Conservation (phyloP, 1,140 invertebrate genomes). For the Leptonema lineaticorne region DNA sequence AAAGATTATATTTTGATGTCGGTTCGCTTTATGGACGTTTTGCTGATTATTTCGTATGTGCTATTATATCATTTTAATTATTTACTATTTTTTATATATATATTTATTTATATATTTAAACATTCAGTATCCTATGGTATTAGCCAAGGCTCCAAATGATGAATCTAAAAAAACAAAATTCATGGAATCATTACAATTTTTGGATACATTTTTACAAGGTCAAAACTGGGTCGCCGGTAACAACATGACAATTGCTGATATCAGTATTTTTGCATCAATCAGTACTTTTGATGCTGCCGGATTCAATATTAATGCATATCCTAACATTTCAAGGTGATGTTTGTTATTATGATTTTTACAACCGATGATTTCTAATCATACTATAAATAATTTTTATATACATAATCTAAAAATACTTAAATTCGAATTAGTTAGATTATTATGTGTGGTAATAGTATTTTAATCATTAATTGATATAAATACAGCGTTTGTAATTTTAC, state of each 20-base stretch:
- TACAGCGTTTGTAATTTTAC: too few species aligned
- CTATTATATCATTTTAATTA: conserved; percentile 45
- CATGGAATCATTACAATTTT: conserved; percentile 61
- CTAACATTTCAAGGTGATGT: conserved; percentile 60
- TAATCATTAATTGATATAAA: too few species aligned
- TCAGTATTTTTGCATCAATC: conserved; percentile 61
- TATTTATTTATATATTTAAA: conserved; percentile 48
- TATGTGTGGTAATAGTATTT: too few species aligned
- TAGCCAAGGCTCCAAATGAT: conserved; percentile 64
- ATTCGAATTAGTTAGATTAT: too few species aligned
- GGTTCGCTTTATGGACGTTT: conserved; percentile 67
- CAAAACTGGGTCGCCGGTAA: conserved; percentile 67
- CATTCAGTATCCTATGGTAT: conserved; percentile 71
- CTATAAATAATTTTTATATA: too few species aligned
- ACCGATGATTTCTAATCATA: too few species aligned
- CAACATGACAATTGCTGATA: conserved; percentile 72
- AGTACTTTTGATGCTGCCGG: conserved; percentile 67
- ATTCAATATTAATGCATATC: conserved; percentile 66
- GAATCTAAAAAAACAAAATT: conserved; percentile 65
- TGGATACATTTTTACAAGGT: conserved; percentile 69
- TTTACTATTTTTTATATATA: conserved; percentile 23
- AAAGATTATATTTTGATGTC: conserved; percentile 74
- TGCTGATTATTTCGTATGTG: conserved; percentile 58
- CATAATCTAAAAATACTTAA: too few species aligned
- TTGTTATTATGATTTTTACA: too few species aligned